Base-by-base conservation (phyloP, 2,888 invertebrate genomes). In the Paralinhomoeus sp. region DNA sequence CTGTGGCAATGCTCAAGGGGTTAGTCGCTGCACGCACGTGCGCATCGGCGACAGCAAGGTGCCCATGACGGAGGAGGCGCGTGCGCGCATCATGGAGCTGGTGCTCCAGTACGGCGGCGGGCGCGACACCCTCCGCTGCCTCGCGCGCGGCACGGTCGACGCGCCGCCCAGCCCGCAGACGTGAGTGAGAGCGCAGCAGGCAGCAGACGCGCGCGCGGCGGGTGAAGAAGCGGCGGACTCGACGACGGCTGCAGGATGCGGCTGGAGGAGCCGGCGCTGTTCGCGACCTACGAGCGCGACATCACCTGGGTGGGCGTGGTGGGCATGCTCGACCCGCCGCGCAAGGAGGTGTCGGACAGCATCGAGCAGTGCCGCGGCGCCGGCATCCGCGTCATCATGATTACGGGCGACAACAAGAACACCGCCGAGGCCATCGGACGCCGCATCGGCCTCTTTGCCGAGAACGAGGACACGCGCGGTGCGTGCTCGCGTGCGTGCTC, bases 341-440 rank as follows among this genome's bases (percentile, higher is more conserved):
- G 93, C 64, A 84, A 83, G 61, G 93, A 93, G 73, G 87, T 87
- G 7, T 76, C 76, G 61, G 84, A 85, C 66, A 79, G 91, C 2
- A 91, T 93, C 66, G 76, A 75, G 49, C 76, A 83, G 58, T 93
- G 93, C 71, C 80, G 89, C 54, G 80, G 80, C 54, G 91, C 91
- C 67, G 91, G 93, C 65, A 93, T 93, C 67, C 80, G 93, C 53
- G 91, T 93, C 56, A 93, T 93, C 67, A 91, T 93, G 66, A 93
- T 93, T 70, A 93, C 93, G 66, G 93, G 93, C 62, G 93, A 93
- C 69, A 93, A 93, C 75, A 93, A 93, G 71, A 76, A 85, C 51
- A 93, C 93, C 49, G 93, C 93, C 65, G 91, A 93, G 70, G 93
- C 93, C 61, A 93, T 93, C 68, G 93, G 93, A 74, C 76, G 91